Conservation (phyloP, 1,140 invertebrate genomes). For the Procambarus clarkii region DNA sequence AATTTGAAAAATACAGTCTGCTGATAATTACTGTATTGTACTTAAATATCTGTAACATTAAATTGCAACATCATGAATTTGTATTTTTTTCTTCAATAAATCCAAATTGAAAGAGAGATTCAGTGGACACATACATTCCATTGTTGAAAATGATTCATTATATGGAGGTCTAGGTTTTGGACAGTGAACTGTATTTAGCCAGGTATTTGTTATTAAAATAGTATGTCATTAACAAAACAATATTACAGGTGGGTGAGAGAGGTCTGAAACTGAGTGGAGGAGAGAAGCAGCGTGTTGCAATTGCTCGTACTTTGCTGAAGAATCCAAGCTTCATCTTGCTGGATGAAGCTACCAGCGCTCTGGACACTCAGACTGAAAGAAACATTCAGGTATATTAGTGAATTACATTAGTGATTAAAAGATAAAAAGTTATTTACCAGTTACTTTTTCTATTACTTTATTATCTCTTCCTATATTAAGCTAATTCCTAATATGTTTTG, state of each 20-base stretch:
- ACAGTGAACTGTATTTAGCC: no score
- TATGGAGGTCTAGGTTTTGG: no score
- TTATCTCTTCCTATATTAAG: background rate
- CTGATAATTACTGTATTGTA: no score
- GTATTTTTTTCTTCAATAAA: no score
- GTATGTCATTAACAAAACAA: no score
- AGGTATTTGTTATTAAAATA: no score
- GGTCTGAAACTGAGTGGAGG: constrained; percentile 83
- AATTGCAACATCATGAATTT: no score
- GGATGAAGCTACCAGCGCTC: constrained; percentile 92
- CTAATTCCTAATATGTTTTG: background rate
- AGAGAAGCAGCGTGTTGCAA: constrained; percentile 95
- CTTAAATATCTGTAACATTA: no score
- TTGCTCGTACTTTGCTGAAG: constrained; percentile 92
- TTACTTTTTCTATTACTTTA: background rate
- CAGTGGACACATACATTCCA: no score
- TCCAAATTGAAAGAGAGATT: no score
- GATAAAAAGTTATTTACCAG: background rate
- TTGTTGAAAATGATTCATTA: no score
- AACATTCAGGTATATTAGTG: constrained; percentile 71
- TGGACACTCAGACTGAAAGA: constrained; percentile 75
- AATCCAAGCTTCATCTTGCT: constrained; percentile 89
- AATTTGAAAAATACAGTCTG: no score
- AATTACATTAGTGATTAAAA: background rate
- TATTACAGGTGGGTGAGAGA: constrained; percentile 75